phyloP scores from a whole-genome alignment of 2,888 invertebrate genomes.

The Hemithea aestivaria region DNA sequence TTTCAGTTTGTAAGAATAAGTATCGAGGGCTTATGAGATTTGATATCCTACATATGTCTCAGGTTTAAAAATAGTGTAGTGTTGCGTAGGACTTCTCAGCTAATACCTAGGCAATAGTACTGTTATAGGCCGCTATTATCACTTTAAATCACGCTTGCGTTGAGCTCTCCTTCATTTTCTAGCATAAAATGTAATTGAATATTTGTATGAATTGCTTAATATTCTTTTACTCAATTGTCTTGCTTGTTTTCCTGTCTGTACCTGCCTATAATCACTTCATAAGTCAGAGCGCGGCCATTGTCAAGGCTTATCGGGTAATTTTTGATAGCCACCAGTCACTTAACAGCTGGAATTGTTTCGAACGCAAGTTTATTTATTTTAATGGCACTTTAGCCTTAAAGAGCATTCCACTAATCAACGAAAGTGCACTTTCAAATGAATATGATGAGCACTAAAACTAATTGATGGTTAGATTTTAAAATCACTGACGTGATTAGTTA shows the following conservation, averaged over 20 bases:
- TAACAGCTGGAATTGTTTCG: conserved; percentile 74
- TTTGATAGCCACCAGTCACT: conserved; percentile 76
- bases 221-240: neutral
- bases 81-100: no score
- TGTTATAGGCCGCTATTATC: no score
- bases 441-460: conserved; percentile 66
- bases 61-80: no score
- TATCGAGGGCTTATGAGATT: no score
- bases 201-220: no score
- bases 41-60: no score
- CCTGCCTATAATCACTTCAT: conserved; percentile 64
- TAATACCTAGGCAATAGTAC: no score
- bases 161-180: no score
- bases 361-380: conserved; percentile 73
- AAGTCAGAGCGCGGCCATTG: conserved; percentile 69
- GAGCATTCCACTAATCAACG: conserved; percentile 73
- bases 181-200: no score
- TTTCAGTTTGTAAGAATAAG: no score
- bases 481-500: no score
- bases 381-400: conserved; percentile 64
- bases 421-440: conserved; percentile 72
- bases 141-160: no score
- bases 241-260: conserved; percentile 19
- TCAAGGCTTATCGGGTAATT: conserved; percentile 72
- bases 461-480: conserved; percentile 54